A percentile compares a stretch with the other conserved stretches of the same genome.
These are phyloP conservation scores for Caenorhabditis imperialis DNA, from an alignment of 2,888 invertebrate genomes.

Conservation along the genomic window DNA sequence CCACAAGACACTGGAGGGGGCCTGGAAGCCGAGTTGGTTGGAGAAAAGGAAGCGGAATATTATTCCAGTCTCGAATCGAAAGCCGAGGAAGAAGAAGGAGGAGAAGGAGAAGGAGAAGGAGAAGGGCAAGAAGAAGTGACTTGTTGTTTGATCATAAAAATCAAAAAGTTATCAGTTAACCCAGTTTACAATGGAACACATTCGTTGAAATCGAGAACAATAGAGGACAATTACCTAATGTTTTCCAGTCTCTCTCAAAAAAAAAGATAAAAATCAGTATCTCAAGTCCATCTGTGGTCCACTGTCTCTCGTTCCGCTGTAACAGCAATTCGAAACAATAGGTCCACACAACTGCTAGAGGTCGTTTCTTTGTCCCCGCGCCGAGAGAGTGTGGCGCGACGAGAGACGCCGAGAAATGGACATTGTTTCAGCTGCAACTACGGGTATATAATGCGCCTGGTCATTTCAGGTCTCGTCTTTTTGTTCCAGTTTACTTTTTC, in stretches of 20 bases:
- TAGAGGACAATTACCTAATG: no score
- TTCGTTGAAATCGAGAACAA: no score
- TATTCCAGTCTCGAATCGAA: background rate
- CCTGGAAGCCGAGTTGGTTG: slow-evolving; percentile 3
- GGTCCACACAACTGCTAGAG: background rate
- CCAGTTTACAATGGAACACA: no score
- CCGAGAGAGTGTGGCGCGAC: background rate
- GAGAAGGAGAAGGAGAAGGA: background rate
- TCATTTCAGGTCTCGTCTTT: slow-evolving; percentile 36
- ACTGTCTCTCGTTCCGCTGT: background rate
- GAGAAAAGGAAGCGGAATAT: background rate
- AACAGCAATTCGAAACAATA: background rate
- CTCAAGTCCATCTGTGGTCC: background rate
- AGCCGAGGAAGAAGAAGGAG: background rate
- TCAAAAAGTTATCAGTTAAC: no score
- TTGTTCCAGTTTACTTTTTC: slow-evolving; percentile 7
- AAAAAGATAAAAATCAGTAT: background rate
- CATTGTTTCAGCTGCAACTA: slow-evolving; percentile 16
- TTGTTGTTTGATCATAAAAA: background rate
- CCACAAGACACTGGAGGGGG: background rate
- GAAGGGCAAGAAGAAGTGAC: background rate
- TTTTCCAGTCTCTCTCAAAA: no score
- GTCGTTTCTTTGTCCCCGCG: slow-evolving; percentile 25
- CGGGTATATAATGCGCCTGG: slow-evolving; percentile 38
- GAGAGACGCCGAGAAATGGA: slow-evolving; percentile 23